Evolutionary conservation across 2,888 invertebrate genomes (phyloP).

Genomic region (Miltochrista miniata): DNA sequence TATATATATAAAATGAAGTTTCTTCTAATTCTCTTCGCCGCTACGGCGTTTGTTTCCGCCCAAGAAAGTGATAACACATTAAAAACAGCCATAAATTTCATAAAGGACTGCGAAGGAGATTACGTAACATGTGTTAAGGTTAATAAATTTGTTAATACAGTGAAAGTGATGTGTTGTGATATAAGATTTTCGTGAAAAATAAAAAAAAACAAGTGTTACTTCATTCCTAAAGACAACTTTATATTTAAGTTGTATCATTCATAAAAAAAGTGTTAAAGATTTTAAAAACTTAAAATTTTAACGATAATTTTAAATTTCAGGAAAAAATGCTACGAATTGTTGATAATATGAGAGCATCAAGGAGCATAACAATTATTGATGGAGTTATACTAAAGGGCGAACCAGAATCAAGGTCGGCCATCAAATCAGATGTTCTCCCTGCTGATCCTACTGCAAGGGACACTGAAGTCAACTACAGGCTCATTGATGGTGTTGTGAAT

Average conservation of each 20-base stretch:
- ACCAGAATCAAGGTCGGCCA: constrained; percentile 70
- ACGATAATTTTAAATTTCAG: constrained; percentile 66
- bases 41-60: constrained; percentile 68
- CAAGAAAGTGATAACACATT: constrained; percentile 81
- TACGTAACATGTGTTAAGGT: constrained; percentile 90
- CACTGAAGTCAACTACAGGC: constrained; percentile 87
- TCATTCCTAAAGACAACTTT: constrained; percentile 9
- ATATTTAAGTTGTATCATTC: neutral
- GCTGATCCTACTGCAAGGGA: constrained; percentile 89
- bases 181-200: constrained; percentile 33
- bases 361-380: constrained; percentile 84
- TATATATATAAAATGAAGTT: constrained; percentile 64
- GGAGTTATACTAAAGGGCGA: constrained; percentile 85
- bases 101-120: constrained; percentile 88
- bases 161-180: constrained; percentile 65
- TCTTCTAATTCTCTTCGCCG: constrained; percentile 57
- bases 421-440: constrained; percentile 87
- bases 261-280: constrained; percentile 7
- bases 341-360: constrained; percentile 77
- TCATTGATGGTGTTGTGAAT: constrained; percentile 89
- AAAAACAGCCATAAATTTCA: constrained; percentile 86
- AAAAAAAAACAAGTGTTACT: constrained; percentile 25
- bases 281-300: constrained; percentile 9
- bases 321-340: constrained; percentile 88
- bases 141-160: constrained; percentile 66